These are phyloP conservation scores for Hippocampus mohnikei DNA, from an alignment of 2,113 vertebrate species.

Conservation along the genomic window DNA sequence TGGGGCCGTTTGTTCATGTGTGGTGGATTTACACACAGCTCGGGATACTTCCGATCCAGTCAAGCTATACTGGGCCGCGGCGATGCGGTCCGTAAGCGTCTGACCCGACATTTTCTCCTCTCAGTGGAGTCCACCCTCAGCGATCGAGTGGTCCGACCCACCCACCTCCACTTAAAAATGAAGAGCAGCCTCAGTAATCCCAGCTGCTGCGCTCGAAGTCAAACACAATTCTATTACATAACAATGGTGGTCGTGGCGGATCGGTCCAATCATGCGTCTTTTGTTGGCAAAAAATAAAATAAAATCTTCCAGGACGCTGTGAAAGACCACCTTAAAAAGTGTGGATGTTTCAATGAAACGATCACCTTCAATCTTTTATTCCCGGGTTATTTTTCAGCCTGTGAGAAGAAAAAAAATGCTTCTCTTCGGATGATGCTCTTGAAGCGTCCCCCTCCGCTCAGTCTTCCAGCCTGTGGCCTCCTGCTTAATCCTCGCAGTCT, in stretches of 20 bases:
- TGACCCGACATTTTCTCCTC: constrained; percentile 95
- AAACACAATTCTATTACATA: constrained; percentile 33
- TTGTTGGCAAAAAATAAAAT: constrained; percentile 12
- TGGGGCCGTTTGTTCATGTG: constrained; percentile 95
- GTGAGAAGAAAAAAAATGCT: constrained; percentile 18
- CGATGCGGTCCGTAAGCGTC: constrained; percentile 98
- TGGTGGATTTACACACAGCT: constrained; percentile 97
- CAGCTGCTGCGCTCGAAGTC: constrained; percentile 27
- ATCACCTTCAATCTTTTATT: neutral
- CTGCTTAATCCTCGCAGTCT: constrained; percentile 57
- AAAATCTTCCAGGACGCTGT: neutral
- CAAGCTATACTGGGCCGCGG: constrained; percentile 97
- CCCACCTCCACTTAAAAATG: constrained; percentile 15
- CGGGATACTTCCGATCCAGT: constrained; percentile 94
- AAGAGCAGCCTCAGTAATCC: constrained; percentile 35
- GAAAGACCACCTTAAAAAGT: neutral
- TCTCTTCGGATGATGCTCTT: constrained; percentile 50
- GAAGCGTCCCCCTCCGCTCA: constrained; percentile 48
- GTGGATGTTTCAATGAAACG: neutral
- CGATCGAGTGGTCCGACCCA: constrained; percentile 49
- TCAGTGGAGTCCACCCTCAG: constrained; percentile 40
- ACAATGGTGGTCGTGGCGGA: constrained; percentile 15
- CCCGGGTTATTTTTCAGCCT: constrained; percentile 16
- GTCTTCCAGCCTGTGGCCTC: constrained; percentile 50
- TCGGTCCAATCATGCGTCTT: constrained; percentile 21